Base-by-base conservation (phyloP, 2,888 invertebrate species). In the Drosophila paramelanica region DNA sequence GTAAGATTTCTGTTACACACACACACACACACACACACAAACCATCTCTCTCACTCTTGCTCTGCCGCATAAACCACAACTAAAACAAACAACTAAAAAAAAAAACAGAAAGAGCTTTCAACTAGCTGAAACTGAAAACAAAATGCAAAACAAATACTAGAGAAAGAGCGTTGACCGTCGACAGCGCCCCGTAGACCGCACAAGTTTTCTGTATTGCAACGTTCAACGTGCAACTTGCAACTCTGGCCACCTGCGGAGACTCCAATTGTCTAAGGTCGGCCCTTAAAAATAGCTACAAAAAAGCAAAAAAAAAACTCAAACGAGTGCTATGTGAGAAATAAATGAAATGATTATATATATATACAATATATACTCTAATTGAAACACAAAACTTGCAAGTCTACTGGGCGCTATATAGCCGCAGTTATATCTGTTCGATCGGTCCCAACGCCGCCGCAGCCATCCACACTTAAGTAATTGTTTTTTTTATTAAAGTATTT, bases 221-320 rank as follows among this genome's bases (percentile, higher is more conserved):
- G 11, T n/a, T n/a, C 36, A 39, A 17, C 33, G 10, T 46, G 64
- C 47, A 27, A 43, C 43, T 25, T 55, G 61, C 39, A 55, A 41
- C 52, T 67, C 67, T 58, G 27, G 79, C 86, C 82, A 87, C 91
- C 90, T 90, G 90, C 87, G 79, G 90, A 90, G 90, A 90, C 90
- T 88, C 75, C 68, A 90, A 69, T 90, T 89, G 90, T 90, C 90
- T 90, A 90, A 82, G 91, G 91, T 86, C 82, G 64, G 73, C 79
- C 23, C 3, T 36, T 36, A 5, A n/a, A 39, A 31, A 46, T 10
- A 57, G 38, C 52, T 25, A 7, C 25, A 38, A 31, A 46, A 17
- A 17, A 17, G 17, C 8, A 36, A 10, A 2, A 36, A n/a, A 31
- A 25, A 5, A 25, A 14, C 33, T 14, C 17, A 14, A 33, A 38